Evolutionary conservation across 2,113 vertebrate genomes (phyloP), one percentile per base, ranked within the genome.

Genomic region (Boleophthalmus pectinirostris): DNA sequence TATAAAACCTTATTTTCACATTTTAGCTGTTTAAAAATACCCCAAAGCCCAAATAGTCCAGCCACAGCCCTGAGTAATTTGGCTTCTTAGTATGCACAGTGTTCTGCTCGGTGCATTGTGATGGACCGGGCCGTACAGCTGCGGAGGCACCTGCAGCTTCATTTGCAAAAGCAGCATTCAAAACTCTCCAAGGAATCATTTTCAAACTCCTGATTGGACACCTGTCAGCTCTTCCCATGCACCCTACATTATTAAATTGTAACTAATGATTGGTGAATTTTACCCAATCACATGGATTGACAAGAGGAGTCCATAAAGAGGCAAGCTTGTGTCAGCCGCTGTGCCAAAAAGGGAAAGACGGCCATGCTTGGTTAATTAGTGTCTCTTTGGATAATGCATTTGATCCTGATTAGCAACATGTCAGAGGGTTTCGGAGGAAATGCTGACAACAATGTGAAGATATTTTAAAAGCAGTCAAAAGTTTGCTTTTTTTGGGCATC

Each of bases 351-450:
- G 18, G 33, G 61, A 35, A 38, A 64, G 91, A 79, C 90, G 88
- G 73, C 81, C 82, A 90, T 90, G 78, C 75, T 69, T 78, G 64
- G 13, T 87, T 93, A 95, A 96, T 91, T 88, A 95, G 88, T 83
- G 82, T 82, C 88, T 93, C 91, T 88, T 82, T 85, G 72, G 88
- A 88, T 89, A 78, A 90, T 90, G 87, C 73, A 91, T 94, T 93
- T 94, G 93, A 92, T 93, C 93, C 90, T 92, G 92, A 95, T 96
- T 93, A 95, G 88, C 82, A 92, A 94, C 94, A 94, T 88, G 87
- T 81, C 83, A 92, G 88, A 89, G 87, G 93, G 91, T 88, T 88
- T 83, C 24, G 29, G 20, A 81, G 89, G 93, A 90, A 95, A 93
- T 78, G 93, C 89, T 92, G 92, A 93, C 89, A 92, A 94, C 89